phyloP scores from a whole-genome alignment of 92 coral and sea anemone species.

The Siderastrea siderea region DNA sequence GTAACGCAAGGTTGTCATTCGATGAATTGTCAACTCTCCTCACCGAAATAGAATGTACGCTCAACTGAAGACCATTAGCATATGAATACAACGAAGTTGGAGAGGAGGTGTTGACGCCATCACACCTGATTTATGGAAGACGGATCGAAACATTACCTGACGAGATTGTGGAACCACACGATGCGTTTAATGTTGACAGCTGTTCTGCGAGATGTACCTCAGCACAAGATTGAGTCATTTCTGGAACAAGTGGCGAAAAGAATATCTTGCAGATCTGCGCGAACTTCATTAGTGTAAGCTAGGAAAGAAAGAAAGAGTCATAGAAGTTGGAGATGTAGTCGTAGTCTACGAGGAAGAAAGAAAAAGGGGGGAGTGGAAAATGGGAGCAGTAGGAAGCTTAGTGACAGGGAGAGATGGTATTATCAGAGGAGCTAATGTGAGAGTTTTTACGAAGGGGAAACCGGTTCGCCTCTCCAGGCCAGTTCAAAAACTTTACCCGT shows the following conservation, averaged over 20 bases:
- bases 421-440: background rate
- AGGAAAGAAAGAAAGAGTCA: background rate
- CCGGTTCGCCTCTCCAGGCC: background rate
- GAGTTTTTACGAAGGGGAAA: background rate
- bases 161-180: slow-evolving; percentile 6
- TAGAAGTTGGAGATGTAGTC: background rate
- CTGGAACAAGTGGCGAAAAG: background rate
- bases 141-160: background rate
- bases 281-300: background rate
- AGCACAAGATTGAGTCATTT: background rate
- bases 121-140: slow-evolving; percentile 20
- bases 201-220: background rate
- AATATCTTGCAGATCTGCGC: background rate
- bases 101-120: slow-evolving; percentile 25
- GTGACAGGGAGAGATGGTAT: background rate
- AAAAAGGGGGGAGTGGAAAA: no score
- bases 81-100: slow-evolving; percentile 8
- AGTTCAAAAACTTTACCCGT: background rate
- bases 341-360: background rate
- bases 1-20: slow-evolving; percentile 21
- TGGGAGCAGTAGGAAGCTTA: background rate
- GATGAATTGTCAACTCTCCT: background rate
- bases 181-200: background rate
- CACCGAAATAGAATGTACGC: background rate
- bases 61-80: slow-evolving; percentile 5